Conservation (phyloP, 2,113 vertebrate species). For the Mastomys natalensis region DNA sequence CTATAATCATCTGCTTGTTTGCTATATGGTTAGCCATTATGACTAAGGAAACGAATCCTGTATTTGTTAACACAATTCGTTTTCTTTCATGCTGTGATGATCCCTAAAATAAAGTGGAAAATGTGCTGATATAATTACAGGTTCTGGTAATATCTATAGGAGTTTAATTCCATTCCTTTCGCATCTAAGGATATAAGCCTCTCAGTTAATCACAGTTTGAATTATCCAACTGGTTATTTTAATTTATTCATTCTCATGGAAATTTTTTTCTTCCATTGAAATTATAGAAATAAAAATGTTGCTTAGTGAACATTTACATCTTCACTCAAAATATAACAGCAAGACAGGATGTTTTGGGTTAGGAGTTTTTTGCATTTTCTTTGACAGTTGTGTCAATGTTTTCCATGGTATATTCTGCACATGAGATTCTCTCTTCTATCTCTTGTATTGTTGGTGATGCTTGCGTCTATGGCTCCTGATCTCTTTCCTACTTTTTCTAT, state of each 20-base stretch:
- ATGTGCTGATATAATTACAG: slow-evolving; percentile 63
- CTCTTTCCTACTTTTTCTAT: too few species aligned
- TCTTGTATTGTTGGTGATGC: too few species aligned
- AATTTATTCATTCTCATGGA: slow-evolving; percentile 65
- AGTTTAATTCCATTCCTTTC: slow-evolving; percentile 66
- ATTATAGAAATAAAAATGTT: slow-evolving; percentile 64
- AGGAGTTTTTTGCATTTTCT: too few species aligned
- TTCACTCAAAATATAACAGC: background rate
- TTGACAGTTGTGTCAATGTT: too few species aligned
- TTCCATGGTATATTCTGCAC: too few species aligned
- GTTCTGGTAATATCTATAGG: slow-evolving; percentile 62
- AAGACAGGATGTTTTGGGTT: too few species aligned
- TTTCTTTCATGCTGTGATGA: slow-evolving; percentile 68
- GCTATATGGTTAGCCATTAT: background rate
- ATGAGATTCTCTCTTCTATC: too few species aligned
- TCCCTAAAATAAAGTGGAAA: slow-evolving; percentile 66
- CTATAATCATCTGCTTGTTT: slow-evolving; percentile 56
- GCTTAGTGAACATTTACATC: background rate
- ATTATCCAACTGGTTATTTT: slow-evolving; percentile 76
- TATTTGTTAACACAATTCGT: slow-evolving; percentile 25
- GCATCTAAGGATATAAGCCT: slow-evolving; percentile 70
- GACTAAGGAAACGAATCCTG: slow-evolving; percentile 56
- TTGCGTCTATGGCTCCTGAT: too few species aligned
- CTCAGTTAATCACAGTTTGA: slow-evolving; percentile 78
- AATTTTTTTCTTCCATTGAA: slow-evolving; percentile 26